Evolutionary conservation across 2,888 invertebrate species (phyloP).

Genomic region (Bruchidius siliquastri): DNA sequence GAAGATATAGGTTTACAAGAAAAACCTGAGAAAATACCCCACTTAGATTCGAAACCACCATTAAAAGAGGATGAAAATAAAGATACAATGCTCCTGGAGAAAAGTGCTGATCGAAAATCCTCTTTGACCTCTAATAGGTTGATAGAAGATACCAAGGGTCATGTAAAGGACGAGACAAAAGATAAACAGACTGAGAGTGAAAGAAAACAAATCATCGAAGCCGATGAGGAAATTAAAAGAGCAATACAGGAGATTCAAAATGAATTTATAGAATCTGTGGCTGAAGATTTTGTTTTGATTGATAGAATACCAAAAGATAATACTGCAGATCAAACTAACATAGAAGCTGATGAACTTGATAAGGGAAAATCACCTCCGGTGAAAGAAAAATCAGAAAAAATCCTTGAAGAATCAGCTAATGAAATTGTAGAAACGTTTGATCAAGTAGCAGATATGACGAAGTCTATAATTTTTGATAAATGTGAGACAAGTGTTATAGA

Average conservation of each 20-base stretch:
- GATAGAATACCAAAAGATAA: slow-evolving; percentile 23
- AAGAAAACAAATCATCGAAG: background rate
- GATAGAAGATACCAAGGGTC: background rate
- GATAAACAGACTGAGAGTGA: background rate
- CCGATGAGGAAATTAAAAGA: slow-evolving; percentile 14
- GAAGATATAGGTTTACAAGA: too few species aligned
- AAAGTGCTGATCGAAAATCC: slow-evolving; percentile 1
- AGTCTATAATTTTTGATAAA: slow-evolving; percentile 16
- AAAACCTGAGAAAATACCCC: background rate
- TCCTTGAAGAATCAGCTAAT: slow-evolving; percentile 8
- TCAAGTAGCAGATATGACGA: slow-evolving; percentile 14
- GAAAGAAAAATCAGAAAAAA: background rate
- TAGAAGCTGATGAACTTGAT: slow-evolving; percentile 20
- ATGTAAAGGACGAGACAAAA: background rate
- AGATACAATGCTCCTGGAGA: slow-evolving; percentile 1
- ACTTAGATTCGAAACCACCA: background rate
- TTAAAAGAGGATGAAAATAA: background rate
- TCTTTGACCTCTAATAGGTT: background rate
- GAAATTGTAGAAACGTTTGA: slow-evolving; percentile 11
- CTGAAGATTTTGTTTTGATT: slow-evolving; percentile 19
- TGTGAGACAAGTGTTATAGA: background rate
- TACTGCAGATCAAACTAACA: slow-evolving; percentile 15
- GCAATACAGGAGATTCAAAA: slow-evolving; percentile 12
- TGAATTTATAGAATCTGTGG: slow-evolving; percentile 6
- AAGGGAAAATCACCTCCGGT: background rate